Base-by-base conservation (phyloP, 2,888 invertebrate genomes). In the Monopis laevigella region DNA sequence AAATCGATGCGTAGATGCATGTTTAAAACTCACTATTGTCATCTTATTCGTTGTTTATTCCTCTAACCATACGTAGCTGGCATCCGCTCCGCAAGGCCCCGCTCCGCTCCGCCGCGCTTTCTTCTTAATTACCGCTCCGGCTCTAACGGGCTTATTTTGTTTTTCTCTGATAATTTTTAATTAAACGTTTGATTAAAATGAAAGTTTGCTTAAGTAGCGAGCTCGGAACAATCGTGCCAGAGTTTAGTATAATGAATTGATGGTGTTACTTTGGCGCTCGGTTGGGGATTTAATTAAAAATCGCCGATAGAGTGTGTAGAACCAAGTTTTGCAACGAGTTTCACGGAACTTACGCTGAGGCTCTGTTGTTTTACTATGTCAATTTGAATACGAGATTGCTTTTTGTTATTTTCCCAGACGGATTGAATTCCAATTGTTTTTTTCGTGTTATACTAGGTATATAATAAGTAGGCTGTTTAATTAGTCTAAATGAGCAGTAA, bases 171-270 rank as follows among this genome's bases (percentile, higher is more conserved):
- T 78, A 80, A 80, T 80, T 80, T 80, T 80, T 78, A 80, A 80
- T 80, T 80, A 80, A 78, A 80, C 74, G 80, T 77, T 78, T 80
- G 80, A 80, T 80, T 78, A 80, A 80, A 80, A 80, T 80, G 75
- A 80, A 78, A 80, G 78, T 80, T 80, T 77, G 77, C 74, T 72
- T 78, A 80, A 80, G 80, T 80, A 78, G 72, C 77, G 73, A 70
- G 68, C 77, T 73, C 67, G 71, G 72, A 78, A 78, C 77, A 78
- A 78, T 80, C 77, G 75, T 68, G 72, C 66, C 65, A 59, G 77
- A 80, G 80, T 78, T 80, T 78, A 78, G 80, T 77, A 77, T 80
- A 80, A 78, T 80, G 78, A 78, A 80, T 80, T 80, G 77, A 78
- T 80, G 77, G 78, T 77, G 80, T 78, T 77, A 75, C 78, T 73